These are phyloP conservation scores for Laupala kohalensis DNA, from an alignment of 1,140 invertebrate genomes.

Conservation along the genomic window DNA sequence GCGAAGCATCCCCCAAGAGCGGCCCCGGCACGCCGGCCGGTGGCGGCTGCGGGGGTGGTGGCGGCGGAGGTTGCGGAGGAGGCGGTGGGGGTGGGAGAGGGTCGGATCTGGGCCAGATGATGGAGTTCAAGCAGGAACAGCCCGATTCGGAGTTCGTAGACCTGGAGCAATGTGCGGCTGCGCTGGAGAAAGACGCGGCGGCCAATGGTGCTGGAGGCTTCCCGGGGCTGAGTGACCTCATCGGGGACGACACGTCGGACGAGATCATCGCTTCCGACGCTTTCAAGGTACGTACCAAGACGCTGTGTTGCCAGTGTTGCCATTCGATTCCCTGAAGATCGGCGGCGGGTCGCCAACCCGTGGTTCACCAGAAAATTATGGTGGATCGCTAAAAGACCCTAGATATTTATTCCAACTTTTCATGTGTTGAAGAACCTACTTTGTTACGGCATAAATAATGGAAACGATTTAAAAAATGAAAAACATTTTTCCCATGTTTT, in stretches of 20 bases:
- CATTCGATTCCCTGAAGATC: too few relatives aligned
- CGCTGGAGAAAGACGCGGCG: conserved; percentile 63
- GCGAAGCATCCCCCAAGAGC: conserved; percentile 34
- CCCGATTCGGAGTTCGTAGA: conserved; percentile 63
- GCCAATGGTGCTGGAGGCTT: conserved; percentile 50
- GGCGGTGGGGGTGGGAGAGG: conserved; percentile 17
- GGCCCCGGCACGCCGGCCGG: conserved; percentile 35
- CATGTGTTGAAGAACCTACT: too few relatives aligned
- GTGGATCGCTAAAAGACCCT: too few relatives aligned
- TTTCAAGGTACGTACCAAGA: too few relatives aligned
- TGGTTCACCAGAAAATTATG: too few relatives aligned
- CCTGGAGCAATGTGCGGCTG: conserved; percentile 62
- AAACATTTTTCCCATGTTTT: too few relatives aligned
- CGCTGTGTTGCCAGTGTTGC: too few relatives aligned
- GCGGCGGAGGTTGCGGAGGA: conserved; percentile 23
- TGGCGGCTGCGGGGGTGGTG: conserved; percentile 24
- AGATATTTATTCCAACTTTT: too few relatives aligned
- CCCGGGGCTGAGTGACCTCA: conserved; percentile 62
- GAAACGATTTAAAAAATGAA: too few relatives aligned
- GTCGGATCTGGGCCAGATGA: conserved; percentile 40
- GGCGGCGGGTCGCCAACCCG: too few relatives aligned
- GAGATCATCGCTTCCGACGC: conserved; percentile 67
- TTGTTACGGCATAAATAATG: too few relatives aligned
- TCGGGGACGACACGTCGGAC: conserved; percentile 68
- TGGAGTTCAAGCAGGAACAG: conserved; percentile 76